Percentiles rank a stretch among this genome's conserved stretches.
Evolutionary conservation across 2,888 invertebrate genomes (phyloP).

Genomic region (Rhamphomyia laevipes): DNA sequence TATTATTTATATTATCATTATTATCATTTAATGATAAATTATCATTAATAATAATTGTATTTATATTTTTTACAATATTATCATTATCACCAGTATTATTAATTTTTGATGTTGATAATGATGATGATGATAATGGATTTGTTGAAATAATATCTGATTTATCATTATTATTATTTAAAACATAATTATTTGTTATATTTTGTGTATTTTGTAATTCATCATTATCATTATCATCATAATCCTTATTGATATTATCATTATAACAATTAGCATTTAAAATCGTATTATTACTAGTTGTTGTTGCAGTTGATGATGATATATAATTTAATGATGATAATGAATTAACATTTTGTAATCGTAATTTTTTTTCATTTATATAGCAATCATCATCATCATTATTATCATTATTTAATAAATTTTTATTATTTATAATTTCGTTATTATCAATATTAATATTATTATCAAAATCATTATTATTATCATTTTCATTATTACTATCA

Average conservation of each 20-base stretch:
- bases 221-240: no score
- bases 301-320: background rate
- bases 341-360: no score
- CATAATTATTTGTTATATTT: no score
- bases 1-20: background rate
- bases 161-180: no score
- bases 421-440: background rate
- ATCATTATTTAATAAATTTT: background rate
- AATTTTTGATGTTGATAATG: background rate
- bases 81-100: slow-evolving; percentile 2
- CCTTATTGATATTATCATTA: no score
- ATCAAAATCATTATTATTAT: background rate
- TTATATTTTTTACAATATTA: background rate
- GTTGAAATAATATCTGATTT: no score
- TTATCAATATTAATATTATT: background rate
- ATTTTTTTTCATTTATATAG: background rate
- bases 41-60: background rate
- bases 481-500: background rate
- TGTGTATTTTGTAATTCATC: no score
- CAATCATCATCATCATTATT: background rate
- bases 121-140: background rate
- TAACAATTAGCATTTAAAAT: no score
- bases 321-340: background rate
- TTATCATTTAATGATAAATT: background rate
- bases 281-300: background rate